Base-by-base conservation (phyloP, 2,113 vertebrate species). In the Aplodontia rufa region DNA sequence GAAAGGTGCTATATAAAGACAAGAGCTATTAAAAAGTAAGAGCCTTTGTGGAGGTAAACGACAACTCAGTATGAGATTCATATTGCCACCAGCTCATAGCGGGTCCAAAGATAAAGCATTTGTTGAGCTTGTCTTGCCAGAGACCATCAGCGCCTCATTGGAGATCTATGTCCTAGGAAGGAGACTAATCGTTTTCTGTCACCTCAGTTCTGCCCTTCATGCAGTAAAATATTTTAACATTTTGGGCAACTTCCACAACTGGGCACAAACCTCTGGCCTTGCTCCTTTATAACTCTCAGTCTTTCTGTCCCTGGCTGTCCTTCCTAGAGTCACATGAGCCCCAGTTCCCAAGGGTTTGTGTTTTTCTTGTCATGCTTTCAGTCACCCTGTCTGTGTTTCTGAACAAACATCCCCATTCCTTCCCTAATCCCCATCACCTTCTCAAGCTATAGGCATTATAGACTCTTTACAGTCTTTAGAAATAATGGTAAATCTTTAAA, bases 1-100 rank as follows among this genome's bases (percentile, higher is more conserved):
- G 68, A 87, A 91, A 80, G 75, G n/a, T 9, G 4, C 32, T 86
- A 28, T 88, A 90, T 72, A 91, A 94, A 95, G 90, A 60, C 40
- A 87, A 92, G 83, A 69, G 66, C 79, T 96, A 79, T 94, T 84
- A 94, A 96, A 90, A 91, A 80, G 37, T 76, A 58, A 89, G 87
- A 30, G 72, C 84, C 72, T 92, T 85, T 49, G 14, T 78, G 87
- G 26, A 87, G 95, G 85, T 94, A 84, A 58, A 69, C 42, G 87
- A 49, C 51, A 74, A 8, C 60, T 87, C 80, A 82, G 86, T 79
- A 32, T 66, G 72, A 86, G 71, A 93, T 49, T 78, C 55, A 3
- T 79, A 68, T 85, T 94, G 95, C 37, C 20, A 90, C 14, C 49
- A 58, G 66, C 75, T 85, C 80, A 92, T 6, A 92, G 4, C 60